A percentile compares a stretch with the other conserved stretches of the same genome.
These are phyloP conservation scores for Silurus aristotelis DNA, from an alignment of 2,797 vertebrate species.

Conservation along the genomic window DNA sequence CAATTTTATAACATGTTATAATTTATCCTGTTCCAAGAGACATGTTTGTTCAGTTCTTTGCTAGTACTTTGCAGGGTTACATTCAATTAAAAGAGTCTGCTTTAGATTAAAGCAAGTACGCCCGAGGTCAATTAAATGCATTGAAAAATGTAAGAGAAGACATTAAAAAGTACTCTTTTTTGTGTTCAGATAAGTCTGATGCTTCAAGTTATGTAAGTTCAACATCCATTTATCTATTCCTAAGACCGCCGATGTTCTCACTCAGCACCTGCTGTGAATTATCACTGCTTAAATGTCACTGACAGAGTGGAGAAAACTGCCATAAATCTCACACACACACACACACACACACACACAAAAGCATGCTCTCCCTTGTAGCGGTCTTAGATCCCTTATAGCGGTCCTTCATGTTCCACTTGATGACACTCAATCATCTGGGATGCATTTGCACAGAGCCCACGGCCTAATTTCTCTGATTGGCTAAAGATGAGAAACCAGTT, in stretches of 20 bases:
- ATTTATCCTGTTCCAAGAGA: background rate
- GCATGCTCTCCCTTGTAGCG: slow-evolving; percentile 15
- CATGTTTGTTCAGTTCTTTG: background rate
- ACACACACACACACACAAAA: slow-evolving; percentile 14
- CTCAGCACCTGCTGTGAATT: slow-evolving; percentile 41
- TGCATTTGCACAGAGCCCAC: slow-evolving; percentile 41
- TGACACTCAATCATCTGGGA: slow-evolving; percentile 49
- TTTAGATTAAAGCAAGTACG: background rate
- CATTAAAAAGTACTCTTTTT: slow-evolving; percentile 1
- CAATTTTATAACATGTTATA: background rate
- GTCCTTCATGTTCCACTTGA: slow-evolving; percentile 47
- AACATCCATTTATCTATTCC: slow-evolving; percentile 27
- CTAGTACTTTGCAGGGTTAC: background rate
- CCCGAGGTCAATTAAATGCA: background rate
- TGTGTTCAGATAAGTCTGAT: slow-evolving; percentile 21
- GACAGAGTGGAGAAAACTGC: slow-evolving; percentile 46
- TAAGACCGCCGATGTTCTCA: slow-evolving; percentile 14
- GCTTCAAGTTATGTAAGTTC: slow-evolving; percentile 21
- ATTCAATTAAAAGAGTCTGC: background rate
- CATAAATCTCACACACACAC: slow-evolving; percentile 15
- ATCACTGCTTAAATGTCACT: slow-evolving; percentile 48
- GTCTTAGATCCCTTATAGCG: slow-evolving; percentile 40
- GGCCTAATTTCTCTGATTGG: slow-evolving; percentile 54
- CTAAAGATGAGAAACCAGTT: slow-evolving; percentile 46
- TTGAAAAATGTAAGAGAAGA: background rate